These are phyloP conservation scores for Hetaerina titia DNA, from an alignment of 2,888 invertebrate genomes.

Conservation along the genomic window DNA sequence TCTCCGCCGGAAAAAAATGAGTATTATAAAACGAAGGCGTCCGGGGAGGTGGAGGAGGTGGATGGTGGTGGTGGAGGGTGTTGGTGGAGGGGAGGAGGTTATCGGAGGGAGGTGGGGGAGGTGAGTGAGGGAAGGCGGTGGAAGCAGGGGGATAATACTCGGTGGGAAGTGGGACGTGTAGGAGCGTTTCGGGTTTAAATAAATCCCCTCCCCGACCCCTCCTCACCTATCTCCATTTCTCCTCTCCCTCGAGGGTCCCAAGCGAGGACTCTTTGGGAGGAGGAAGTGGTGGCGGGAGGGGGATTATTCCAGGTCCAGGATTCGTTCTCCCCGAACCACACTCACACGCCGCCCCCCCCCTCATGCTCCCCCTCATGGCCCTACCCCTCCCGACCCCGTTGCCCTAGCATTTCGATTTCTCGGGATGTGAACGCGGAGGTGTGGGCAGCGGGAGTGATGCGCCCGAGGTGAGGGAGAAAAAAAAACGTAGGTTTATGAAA, in stretches of 20 bases:
- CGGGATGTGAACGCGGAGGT: neutral
- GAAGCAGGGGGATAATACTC: conserved; percentile 6
- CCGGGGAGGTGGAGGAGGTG: neutral
- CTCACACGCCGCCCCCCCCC: neutral
- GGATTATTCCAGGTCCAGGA: neutral
- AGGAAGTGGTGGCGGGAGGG: neutral
- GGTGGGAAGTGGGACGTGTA: neutral
- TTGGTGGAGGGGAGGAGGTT: neutral
- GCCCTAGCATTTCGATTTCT: neutral
- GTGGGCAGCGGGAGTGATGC: neutral
- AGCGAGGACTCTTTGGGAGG: neutral
- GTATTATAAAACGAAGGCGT: conserved; percentile 6
- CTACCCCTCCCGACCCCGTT: neutral
- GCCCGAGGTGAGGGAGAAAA: neutral
- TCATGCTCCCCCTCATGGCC: neutral
- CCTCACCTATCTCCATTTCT: neutral
- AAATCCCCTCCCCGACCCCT: neutral
- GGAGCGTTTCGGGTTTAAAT: neutral
- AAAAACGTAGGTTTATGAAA: neutral
- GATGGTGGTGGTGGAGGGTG: neutral
- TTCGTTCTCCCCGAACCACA: neutral
- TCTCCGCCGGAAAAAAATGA: neutral
- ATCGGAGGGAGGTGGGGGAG: neutral
- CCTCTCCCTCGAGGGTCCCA: neutral
- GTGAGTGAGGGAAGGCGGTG: neutral